Evolutionary conservation across 2,888 invertebrate species (phyloP).

Genomic region (Trissolcus japonicus): DNA sequence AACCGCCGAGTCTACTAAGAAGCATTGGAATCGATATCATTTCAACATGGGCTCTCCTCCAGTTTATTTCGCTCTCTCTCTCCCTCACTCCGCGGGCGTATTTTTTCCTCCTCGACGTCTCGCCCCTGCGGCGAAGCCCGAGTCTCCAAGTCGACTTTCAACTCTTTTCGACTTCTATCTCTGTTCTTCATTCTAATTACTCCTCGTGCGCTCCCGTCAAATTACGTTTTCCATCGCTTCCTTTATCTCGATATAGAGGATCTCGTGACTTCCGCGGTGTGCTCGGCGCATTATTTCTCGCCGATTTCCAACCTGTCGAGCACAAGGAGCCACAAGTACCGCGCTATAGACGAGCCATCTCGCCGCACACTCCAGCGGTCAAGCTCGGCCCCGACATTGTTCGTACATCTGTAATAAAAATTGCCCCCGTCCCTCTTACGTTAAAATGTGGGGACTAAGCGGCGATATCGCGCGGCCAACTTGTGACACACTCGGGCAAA

Average conservation of each 20-base stretch:
- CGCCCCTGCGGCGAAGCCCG: conserved; percentile 56
- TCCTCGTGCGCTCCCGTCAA: conserved; percentile 36
- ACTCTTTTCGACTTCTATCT: conserved; percentile 57
- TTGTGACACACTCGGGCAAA: conserved; percentile 57
- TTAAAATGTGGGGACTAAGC: conserved; percentile 41
- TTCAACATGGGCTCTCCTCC: conserved; percentile 73
- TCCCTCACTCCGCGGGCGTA: conserved; percentile 19
- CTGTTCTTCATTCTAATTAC: conserved; percentile 54
- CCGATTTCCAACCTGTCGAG: conserved; percentile 52
- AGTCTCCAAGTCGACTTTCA: conserved; percentile 56
- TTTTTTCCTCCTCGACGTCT: conserved; percentile 55
- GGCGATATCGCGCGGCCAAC: neutral
- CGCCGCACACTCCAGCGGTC: conserved; percentile 41
- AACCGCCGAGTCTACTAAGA: conserved; percentile 74
- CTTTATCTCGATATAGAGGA: conserved; percentile 49
- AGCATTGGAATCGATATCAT: conserved; percentile 77
- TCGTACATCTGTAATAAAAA: conserved; percentile 45
- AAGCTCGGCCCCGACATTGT: conserved; percentile 38
- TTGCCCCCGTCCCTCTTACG: neutral
- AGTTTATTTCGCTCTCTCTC: conserved; percentile 68
- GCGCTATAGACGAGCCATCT: conserved; percentile 24
- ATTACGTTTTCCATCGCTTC: conserved; percentile 51
- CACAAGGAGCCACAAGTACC: conserved; percentile 37
- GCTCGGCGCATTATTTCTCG: conserved; percentile 42
- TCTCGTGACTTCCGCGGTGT: conserved; percentile 31